phyloP scores from a whole-genome alignment of 1,140 invertebrate genomes.

The Holcopasites calliopsidis region DNA sequence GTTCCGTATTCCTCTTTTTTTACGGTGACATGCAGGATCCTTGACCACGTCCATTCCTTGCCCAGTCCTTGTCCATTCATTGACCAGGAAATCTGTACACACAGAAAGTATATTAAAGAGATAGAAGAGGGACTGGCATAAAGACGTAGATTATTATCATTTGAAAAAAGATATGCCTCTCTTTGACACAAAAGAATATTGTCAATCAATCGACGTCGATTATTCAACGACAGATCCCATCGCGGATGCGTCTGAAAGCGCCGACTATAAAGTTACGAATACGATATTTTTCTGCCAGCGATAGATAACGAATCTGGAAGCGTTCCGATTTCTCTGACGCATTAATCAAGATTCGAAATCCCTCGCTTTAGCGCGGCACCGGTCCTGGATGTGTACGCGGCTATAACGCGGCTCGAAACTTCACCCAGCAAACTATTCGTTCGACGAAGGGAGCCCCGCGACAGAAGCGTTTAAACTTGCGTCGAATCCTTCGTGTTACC shows the following conservation, averaged over 20 bases:
- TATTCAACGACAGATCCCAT: constrained; percentile 13
- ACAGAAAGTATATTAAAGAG: too few relatives aligned
- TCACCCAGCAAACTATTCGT: constrained; percentile 64
- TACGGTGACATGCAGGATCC: too few relatives aligned
- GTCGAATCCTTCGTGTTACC: constrained; percentile 66
- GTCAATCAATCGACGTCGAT: constrained; percentile 9
- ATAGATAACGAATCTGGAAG: background rate
- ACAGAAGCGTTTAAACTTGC: constrained; percentile 66
- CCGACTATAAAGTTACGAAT: constrained; percentile 12
- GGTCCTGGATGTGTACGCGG: constrained; percentile 46
- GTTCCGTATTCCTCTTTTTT: too few relatives aligned
- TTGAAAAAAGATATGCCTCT: too few relatives aligned
- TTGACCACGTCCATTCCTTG: too few relatives aligned
- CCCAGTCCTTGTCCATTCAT: too few relatives aligned
- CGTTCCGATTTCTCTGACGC: constrained; percentile 11
- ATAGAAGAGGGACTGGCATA: background rate
- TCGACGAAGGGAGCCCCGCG: constrained; percentile 28
- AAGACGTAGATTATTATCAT: background rate
- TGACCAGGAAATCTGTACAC: too few relatives aligned
- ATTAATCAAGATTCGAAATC: constrained; percentile 63
- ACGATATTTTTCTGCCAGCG: constrained; percentile 22
- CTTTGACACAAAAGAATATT: constrained; percentile 3
- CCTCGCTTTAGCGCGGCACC: constrained; percentile 41
- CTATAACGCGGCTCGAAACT: constrained; percentile 60
- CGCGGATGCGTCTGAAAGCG: constrained; percentile 4